Evolutionary conservation across 1,140 invertebrate species (phyloP), one percentile per base, ranked within the genome.

Genomic region (Yoshiicerus persimilis): DNA sequence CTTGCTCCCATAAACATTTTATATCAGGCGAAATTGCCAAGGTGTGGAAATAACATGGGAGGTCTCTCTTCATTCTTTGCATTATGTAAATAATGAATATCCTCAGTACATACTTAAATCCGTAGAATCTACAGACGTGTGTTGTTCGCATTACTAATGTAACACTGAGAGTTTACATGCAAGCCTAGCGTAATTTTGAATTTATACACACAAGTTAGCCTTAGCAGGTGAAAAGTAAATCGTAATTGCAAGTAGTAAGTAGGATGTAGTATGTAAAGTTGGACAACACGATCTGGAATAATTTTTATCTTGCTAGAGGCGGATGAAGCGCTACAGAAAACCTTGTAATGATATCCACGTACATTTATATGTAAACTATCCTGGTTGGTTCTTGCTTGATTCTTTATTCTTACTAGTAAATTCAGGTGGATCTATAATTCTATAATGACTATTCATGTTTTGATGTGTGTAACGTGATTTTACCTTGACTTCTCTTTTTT

Each of bases 11-110:
- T 80, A 80, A 80, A 80, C 32, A 80, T 80, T 80, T 80, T 80
- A 80, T 80, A 80, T 80, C 75, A 80, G 75, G 75, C 30, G 75
- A 80, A 80, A 80, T 80, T 80, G 75, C 34, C 34, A 80, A 80
- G 75, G 75, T 80, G 75, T 80, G 75, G 75, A 80, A 36, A 77
- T 77, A 80, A 80, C 75, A 80, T 80, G 75, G 75, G 75, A 80
- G 75, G 75, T 80, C 75, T 80, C 75, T 80, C 34, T n/a, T 80
- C 32, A 38, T n/a, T 80, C 75, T 80, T 80, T 32, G 34, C 32
- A n/a, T n/a, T 80, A 34, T 80, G 75, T 80, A 80, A 80, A 80
- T 80, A 80, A 80, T 80, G 75, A 30, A 16, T 38, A 38, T 38
- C 16, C 32, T 36, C 16, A 34, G 30, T 80, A n/a, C 75, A 36